A percentile compares a stretch with the other conserved stretches of the same genome.
Evolutionary conservation across 2,888 invertebrate genomes (phyloP).

Genomic region (Torymus tubicola): DNA sequence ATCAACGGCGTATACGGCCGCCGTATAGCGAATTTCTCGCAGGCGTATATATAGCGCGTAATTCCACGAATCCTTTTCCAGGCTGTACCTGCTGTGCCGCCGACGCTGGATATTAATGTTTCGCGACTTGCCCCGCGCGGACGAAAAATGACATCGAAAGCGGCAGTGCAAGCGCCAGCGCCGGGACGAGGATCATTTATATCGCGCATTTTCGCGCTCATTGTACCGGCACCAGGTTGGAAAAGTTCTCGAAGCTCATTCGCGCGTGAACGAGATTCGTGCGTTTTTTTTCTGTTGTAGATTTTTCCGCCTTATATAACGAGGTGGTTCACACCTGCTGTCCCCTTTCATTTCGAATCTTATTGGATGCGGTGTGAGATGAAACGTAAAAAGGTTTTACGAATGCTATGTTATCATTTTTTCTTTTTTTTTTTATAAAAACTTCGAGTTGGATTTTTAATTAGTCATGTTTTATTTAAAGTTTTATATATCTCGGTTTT

Average conservation of each 20-base stretch:
- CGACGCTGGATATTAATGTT: slow-evolving; percentile 32
- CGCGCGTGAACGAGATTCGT: neutral
- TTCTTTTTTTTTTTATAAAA: too few relatives aligned
- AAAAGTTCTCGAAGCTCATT: neutral
- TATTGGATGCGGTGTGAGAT: neutral
- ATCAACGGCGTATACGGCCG: slow-evolving; percentile 31
- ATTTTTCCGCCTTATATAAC: neutral
- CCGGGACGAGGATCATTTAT: slow-evolving; percentile 21
- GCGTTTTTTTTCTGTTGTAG: too few relatives aligned
- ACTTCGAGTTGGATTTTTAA: too few relatives aligned
- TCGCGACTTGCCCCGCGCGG: slow-evolving; percentile 20
- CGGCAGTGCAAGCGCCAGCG: neutral
- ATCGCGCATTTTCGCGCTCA: slow-evolving; percentile 12
- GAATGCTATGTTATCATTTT: too few relatives aligned
- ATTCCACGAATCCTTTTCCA: slow-evolving; percentile 35
- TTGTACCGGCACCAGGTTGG: neutral
- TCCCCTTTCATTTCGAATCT: neutral
- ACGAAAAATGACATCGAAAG: slow-evolving; percentile 40
- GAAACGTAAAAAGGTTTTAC: neutral
- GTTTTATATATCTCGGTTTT: too few relatives aligned
- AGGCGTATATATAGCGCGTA: neutral
- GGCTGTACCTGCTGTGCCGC: neutral
- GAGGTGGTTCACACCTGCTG: neutral
- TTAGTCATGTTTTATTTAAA: too few relatives aligned
- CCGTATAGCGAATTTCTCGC: slow-evolving; percentile 20